Evolutionary conservation across 2,888 invertebrate species (phyloP).

Genomic region (Euplagia quadripunctaria): DNA sequence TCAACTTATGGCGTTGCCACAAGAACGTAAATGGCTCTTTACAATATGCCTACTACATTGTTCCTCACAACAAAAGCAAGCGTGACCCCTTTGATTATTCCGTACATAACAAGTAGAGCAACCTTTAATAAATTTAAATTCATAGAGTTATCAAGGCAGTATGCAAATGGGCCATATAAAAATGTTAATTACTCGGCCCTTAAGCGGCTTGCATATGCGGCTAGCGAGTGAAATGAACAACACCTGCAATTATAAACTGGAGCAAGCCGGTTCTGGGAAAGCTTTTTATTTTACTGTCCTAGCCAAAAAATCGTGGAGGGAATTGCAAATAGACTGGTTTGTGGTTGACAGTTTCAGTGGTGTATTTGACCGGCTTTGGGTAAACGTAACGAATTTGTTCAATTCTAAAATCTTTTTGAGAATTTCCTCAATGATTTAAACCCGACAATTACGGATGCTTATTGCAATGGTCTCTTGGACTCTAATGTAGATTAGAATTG

Average conservation of each 20-base stretch:
- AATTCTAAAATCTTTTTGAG: background rate
- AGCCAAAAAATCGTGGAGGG: constrained; percentile 7
- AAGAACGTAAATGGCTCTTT: background rate
- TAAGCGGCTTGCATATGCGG: constrained; percentile 39
- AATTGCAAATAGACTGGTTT: background rate
- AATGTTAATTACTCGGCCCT: constrained; percentile 71
- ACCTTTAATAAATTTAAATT: constrained; percentile 73
- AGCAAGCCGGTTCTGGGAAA: constrained; percentile 29
- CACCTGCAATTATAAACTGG: constrained; percentile 46
- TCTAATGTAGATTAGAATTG: too few relatives aligned
- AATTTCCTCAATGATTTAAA: too few relatives aligned
- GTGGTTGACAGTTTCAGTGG: background rate
- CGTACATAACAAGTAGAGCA: constrained; percentile 50
- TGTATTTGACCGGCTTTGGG: background rate
- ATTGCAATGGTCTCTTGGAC: too few relatives aligned
- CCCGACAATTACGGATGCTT: too few relatives aligned
- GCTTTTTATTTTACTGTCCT: constrained; percentile 16
- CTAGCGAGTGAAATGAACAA: constrained; percentile 46
- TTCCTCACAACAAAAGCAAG: constrained; percentile 24
- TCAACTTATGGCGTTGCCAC: background rate
- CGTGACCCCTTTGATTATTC: constrained; percentile 57
- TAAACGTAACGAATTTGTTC: background rate
- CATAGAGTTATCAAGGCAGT: constrained; percentile 70
- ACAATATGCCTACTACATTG: constrained; percentile 1
- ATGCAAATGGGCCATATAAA: constrained; percentile 73